Conservation (phyloP, 1,140 invertebrate genomes). For the Littorina saxatilis region DNA sequence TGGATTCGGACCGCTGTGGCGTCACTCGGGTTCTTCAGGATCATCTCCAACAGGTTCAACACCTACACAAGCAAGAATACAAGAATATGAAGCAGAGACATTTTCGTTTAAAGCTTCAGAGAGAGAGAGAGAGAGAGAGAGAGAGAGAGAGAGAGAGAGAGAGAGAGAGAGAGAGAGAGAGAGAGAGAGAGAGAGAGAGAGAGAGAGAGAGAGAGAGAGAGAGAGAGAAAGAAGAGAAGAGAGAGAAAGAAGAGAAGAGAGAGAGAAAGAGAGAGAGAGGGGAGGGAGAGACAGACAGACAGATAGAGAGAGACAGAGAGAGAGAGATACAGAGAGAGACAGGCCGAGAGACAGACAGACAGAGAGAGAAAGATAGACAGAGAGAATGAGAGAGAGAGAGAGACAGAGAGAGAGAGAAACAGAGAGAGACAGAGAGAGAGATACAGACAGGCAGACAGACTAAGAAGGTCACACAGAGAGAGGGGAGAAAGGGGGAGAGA, state of each 20-base stretch:
- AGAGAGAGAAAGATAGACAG: background rate
- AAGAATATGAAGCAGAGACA: background rate
- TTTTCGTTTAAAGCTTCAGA: no score
- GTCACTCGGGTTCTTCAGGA: background rate
- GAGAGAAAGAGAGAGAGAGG: background rate
- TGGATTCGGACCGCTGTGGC: background rate
- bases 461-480: background rate
- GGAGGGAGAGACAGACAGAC: background rate
- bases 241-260: background rate
- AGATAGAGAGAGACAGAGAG: background rate
- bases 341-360: background rate
- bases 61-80: background rate
- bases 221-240: background rate
- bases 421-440: background rate
- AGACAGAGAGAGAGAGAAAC: background rate
- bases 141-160: background rate
- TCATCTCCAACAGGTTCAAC: constrained; percentile 10
- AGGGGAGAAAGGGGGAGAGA: background rate
- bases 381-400: background rate
- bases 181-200: background rate
- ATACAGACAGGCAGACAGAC: background rate
- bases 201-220: no score
- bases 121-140: background rate
- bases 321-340: background rate
- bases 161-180: background rate